phyloP scores from a whole-genome alignment of 2,888 invertebrate genomes.

The Opisthograptis luteolata region DNA sequence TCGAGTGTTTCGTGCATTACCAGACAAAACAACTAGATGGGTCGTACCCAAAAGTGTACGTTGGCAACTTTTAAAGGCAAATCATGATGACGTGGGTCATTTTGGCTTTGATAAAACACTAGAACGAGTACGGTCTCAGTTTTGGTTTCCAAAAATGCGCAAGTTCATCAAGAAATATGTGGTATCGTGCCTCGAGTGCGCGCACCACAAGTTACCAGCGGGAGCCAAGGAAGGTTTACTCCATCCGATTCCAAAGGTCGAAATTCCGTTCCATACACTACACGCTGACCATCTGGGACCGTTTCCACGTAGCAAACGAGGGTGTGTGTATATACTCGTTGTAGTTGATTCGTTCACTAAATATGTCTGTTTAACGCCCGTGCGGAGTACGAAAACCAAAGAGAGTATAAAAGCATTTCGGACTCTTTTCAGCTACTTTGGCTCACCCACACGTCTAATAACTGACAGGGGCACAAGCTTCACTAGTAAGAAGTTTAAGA shows the following conservation, averaged over 20 bases:
- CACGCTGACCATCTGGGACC: background rate
- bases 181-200: constrained; percentile 21
- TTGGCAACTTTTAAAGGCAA: constrained; percentile 47
- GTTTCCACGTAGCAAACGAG: too few relatives aligned
- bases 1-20: background rate
- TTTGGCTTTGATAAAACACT: constrained; percentile 17
- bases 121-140: background rate
- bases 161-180: constrained; percentile 5
- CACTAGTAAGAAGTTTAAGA: too few relatives aligned
- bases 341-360: background rate
- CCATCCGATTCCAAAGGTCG: background rate
- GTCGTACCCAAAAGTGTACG: constrained; percentile 23
- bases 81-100: constrained; percentile 54
- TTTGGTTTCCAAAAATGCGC: constrained; percentile 6
- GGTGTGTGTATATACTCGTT: background rate
- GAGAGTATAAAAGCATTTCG: background rate
- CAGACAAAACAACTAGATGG: background rate
- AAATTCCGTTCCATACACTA: background rate
- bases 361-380: background rate
- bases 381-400: background rate
- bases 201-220: background rate
- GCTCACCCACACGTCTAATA: too few relatives aligned
- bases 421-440: too few relatives aligned
- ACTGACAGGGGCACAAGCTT: too few relatives aligned
- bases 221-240: background rate